Conservation (phyloP, 2,113 vertebrate genomes). For the Lophotis ruficrista region DNA sequence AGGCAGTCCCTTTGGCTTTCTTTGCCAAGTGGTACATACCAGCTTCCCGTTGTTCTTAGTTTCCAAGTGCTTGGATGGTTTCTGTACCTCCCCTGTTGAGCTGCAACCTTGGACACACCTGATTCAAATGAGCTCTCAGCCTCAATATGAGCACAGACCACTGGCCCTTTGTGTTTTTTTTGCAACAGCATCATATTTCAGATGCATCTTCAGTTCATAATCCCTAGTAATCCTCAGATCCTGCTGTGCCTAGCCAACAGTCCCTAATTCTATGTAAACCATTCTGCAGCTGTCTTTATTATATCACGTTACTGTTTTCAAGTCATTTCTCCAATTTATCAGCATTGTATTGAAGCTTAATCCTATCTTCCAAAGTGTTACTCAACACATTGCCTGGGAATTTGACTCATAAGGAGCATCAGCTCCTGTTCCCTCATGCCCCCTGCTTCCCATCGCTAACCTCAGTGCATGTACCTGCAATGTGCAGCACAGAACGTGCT, state of each 20-base stretch:
- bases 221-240: conserved; percentile 33
- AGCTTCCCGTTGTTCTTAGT: not conserved
- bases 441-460: not conserved
- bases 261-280: conserved; percentile 18
- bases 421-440: not conserved
- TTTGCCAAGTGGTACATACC: not conserved
- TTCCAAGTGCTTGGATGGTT: not conserved
- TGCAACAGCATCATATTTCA: conserved; percentile 6
- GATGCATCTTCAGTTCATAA: conserved; percentile 31
- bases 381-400: not conserved
- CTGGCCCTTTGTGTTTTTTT: not conserved
- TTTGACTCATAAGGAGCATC: not conserved
- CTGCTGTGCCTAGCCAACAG: conserved; percentile 29
- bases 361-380: not conserved
- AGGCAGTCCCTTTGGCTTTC: not conserved
- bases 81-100: not conserved
- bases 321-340: not conserved
- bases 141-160: not conserved
- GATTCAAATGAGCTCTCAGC: not conserved
- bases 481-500: not conserved
- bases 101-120: not conserved
- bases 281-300: conserved; percentile 24
- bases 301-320: not conserved
- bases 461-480: fast-evolving
- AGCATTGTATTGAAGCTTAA: not conserved